Evolutionary conservation across 2,888 invertebrate species (phyloP), one percentile per base, ranked within the genome.

Genomic region (Drymonia ruficornis): DNA sequence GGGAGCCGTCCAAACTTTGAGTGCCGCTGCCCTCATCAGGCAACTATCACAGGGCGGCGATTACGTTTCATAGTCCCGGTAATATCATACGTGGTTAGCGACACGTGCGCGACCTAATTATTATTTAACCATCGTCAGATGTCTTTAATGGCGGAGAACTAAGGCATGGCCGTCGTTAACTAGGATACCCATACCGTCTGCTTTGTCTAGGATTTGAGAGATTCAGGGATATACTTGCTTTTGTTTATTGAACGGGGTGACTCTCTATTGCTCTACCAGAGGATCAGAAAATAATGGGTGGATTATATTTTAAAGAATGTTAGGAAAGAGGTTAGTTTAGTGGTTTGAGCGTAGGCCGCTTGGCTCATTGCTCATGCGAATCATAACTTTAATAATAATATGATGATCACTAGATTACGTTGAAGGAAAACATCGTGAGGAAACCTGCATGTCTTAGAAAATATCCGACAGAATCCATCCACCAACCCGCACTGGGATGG

Each of bases 71-170:
- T 69, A 63, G 61, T 64, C 53, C 59, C 62, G 61, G 59, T 69
- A 72, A 53, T 51, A 58, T 43, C 56, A 54, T 55, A 55, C 63
- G 59, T 65, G 64, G 67, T 66, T 65, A 55, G 38, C 29, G 55
- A 60, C 77, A 78, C 73, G 69, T 72, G 77, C 54, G 57, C 60
- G 66, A 61, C 72, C 74, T 76, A 77, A 80, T 80, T 79, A 80
- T 69, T 73, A 73, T 76, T 73, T 72, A 72, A 78, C 71, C 65
- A 72, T 72, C 65, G 72, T 74, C 80, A 78, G 77, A 76, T 80
- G 78, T 76, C 73, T 78, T 74, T 79, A 76, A 80, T 72, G 73
- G 72, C 52, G 59, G 64, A 54, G 55, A 59, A 58, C 61, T 67
- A 66, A 65, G 67, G 69, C 69, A 75, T 66, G 68, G 66, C 61